These are phyloP conservation scores for Drosophila flavopinicola DNA, from an alignment of 2,888 invertebrate genomes.

Conservation along the genomic window DNA sequence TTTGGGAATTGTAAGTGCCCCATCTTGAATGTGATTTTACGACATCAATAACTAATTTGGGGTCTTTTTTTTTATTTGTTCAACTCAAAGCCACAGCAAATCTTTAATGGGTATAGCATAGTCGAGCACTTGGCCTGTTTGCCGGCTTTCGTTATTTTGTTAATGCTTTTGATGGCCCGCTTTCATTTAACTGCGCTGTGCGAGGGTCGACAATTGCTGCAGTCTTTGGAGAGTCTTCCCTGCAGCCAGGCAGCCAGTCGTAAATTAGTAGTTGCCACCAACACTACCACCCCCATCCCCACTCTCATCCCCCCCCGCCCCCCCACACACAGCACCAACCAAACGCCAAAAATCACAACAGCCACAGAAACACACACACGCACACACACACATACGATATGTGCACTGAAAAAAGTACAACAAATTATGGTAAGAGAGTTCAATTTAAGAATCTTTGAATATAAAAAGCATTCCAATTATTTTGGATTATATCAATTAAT, in stretches of 20 bases:
- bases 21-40: no score
- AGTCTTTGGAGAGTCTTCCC: slow-evolving; percentile 70
- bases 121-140: not conserved
- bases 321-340: no score
- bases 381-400: slow-evolving; percentile 7
- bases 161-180: slow-evolving; percentile 45
- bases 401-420: slow-evolving; percentile 18
- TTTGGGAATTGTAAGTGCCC: not conserved
- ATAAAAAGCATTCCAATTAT: no score
- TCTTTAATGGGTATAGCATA: slow-evolving; percentile 10
- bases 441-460: no score
- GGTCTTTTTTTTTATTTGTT: no score
- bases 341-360: slow-evolving; percentile 6
- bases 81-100: no score
- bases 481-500: no score
- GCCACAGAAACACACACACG: not conserved
- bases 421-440: not conserved
- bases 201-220: slow-evolving; percentile 63
- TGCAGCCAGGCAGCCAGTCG: slow-evolving; percentile 51
- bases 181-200: slow-evolving; percentile 65
- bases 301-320: slow-evolving; percentile 3
- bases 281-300: slow-evolving; percentile 17
- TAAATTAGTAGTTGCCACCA: slow-evolving; percentile 68
- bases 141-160: slow-evolving; percentile 36
- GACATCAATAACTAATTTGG: no score